These are phyloP conservation scores for Pogonus chalceus DNA, from an alignment of 1,140 invertebrate species.

Conservation along the genomic window DNA sequence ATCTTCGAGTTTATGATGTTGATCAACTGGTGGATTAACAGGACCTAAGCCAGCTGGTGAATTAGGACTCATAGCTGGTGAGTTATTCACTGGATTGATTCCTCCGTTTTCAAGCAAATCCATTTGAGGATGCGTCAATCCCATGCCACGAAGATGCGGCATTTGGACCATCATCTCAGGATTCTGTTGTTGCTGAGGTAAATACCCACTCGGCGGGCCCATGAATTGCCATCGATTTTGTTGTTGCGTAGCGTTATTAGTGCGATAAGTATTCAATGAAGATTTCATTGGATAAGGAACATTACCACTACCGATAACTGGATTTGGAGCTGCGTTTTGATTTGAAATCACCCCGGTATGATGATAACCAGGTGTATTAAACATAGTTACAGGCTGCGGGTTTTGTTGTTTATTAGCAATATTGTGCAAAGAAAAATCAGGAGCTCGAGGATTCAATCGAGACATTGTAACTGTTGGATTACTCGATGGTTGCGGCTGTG, in stretches of 20 bases:
- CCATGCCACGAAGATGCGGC: conserved; percentile 3
- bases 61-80: conserved; percentile 53
- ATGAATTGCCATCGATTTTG: conserved; percentile 24
- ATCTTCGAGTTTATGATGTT: conserved; percentile 39
- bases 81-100: conserved; percentile 31
- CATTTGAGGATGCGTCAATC: conserved; percentile 40
- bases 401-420: conserved; percentile 32
- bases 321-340: conserved; percentile 4
- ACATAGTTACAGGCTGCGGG: conserved; percentile 9
- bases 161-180: conserved; percentile 19
- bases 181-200: conserved; percentile 22
- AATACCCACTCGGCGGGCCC: conserved; percentile 18
- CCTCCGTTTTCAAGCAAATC: conserved; percentile 43
- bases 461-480: conserved; percentile 49
- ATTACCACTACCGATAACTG: not conserved
- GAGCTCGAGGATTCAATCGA: conserved; percentile 76
- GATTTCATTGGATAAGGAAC: conserved; percentile 4
- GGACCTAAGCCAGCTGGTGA: conserved; percentile 23
- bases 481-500: conserved; percentile 32
- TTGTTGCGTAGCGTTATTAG: conserved; percentile 15
- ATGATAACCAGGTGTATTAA: conserved; percentile 9
- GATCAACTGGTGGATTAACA: conserved; percentile 32
- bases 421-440: conserved; percentile 60
- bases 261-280: conserved; percentile 12
- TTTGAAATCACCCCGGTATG: conserved; percentile 10